These are phyloP conservation scores for Drosophila watanabei DNA, from an alignment of 1,140 invertebrate genomes.

Conservation along the genomic window DNA sequence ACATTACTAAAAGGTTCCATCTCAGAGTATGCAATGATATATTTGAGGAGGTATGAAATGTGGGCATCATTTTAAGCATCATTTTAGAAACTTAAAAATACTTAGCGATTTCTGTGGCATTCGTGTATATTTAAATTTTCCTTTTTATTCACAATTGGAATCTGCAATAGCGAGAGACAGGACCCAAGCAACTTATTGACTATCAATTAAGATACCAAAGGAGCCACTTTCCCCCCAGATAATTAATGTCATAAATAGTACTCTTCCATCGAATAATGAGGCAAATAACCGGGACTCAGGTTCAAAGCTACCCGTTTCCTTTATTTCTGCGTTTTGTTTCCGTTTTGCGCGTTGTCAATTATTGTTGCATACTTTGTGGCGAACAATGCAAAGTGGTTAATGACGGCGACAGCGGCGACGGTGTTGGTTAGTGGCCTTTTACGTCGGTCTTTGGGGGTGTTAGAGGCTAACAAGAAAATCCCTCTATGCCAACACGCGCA, in stretches of 20 bases:
- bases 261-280: conserved; percentile 24
- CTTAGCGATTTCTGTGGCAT: background rate
- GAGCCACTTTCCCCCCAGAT: background rate
- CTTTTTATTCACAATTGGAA: background rate
- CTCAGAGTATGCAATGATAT: no score
- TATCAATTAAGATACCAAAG: background rate
- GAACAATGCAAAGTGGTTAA: conserved; percentile 57
- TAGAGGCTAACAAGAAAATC: conserved; percentile 73
- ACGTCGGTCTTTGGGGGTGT: conserved; percentile 33
- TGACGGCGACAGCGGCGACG: conserved; percentile 21
- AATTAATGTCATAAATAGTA: conserved; percentile 38
- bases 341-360: conserved; percentile 64
- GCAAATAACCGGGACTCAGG: conserved; percentile 19
- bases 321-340: conserved; percentile 46
- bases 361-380: conserved; percentile 65
- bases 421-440: conserved; percentile 11
- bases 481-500: conserved; percentile 78
- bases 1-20: no score
- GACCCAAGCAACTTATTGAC: background rate
- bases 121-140: background rate
- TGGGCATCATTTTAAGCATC: background rate
- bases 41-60: background rate
- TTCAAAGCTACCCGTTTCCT: conserved; percentile 34
- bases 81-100: background rate
- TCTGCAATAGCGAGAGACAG: background rate